Evolutionary conservation across 2,888 invertebrate species (phyloP).

Genomic region (Lydus trimaculatus): DNA sequence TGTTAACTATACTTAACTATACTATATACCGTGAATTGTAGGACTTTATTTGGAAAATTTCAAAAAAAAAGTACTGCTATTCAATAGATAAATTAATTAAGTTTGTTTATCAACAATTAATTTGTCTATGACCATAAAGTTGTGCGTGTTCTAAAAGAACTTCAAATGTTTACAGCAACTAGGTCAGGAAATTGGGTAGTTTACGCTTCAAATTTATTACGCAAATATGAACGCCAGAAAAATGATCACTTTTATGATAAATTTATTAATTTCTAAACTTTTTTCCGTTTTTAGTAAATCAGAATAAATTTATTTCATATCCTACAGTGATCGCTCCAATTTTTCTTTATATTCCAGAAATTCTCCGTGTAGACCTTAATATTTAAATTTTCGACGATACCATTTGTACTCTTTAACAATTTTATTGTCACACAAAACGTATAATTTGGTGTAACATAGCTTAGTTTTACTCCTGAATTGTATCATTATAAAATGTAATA

Average conservation of each 20-base stretch:
- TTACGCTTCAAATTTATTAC: neutral
- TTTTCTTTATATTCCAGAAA: neutral
- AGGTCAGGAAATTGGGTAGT: neutral
- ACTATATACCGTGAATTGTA: too few species aligned
- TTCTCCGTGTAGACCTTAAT: neutral
- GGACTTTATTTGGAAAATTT: too few species aligned
- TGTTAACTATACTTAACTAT: neutral
- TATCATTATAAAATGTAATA: conserved; percentile 19
- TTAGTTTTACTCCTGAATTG: conserved; percentile 21
- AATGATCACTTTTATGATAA: neutral
- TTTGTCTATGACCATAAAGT: neutral
- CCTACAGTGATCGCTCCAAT: neutral
- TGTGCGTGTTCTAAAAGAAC: neutral
- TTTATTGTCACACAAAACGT: conserved; percentile 22
- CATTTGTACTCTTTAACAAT: neutral
- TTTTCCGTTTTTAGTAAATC: neutral
- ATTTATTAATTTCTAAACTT: conserved; percentile 6
- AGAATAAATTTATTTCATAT: neutral
- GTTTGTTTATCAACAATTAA: neutral
- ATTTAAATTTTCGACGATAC: neutral
- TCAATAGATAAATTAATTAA: neutral
- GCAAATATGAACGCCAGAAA: neutral
- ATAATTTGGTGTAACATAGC: conserved; percentile 14
- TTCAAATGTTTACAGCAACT: neutral
- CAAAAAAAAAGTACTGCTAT: neutral